Evolutionary conservation across 1,140 invertebrate species (phyloP), one percentile per base, ranked within the genome.

Genomic region (Euschistus heros): DNA sequence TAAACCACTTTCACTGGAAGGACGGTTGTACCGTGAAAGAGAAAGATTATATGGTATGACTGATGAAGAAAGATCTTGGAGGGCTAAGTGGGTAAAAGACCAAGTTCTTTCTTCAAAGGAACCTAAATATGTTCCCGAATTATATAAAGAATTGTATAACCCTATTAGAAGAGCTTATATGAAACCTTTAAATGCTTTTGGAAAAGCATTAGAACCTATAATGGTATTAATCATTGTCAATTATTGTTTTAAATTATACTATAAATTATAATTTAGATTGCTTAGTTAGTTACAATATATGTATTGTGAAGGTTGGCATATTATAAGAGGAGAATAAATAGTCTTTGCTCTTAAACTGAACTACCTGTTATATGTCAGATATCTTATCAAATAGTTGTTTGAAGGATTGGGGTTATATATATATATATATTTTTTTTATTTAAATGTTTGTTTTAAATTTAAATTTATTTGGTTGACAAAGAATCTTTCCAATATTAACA

Each of bases 1-100:
- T 0, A 83, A 81, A 73, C 82, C 86, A 37, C 87, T 92, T 81
- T 70, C 75, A 64, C 88, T 94, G 70, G 79, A 79, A 66, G 88
- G 89, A 2, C 85, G 89, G 63, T 80, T 88, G 76, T 80, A 77
- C 18, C 74, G 74, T 0, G 86, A 91, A 78, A 79, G 89, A 67
- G 86, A 92, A 76, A 81, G 91, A 73, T 77, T 88, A 24, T 71
- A 84, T 59, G 89, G 89, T 64, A 94, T 93, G 89, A 85, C 84
- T 7, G 78, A 86, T 72, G 85, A 83, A n/a, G 91, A 93, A 78
- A 80, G 91, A 69, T 82, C 82, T 54, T 93, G 86, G 83, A 81
- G 91, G 66, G 85, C 84, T 69, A 82, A 92, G 73, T 94, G 84
- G 84, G 69, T 93, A 0, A 84, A 91, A 73, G 90, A 92, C 78